These are phyloP conservation scores for Eumaeus atala DNA, from an alignment of 1,140 invertebrate species.

Conservation along the genomic window DNA sequence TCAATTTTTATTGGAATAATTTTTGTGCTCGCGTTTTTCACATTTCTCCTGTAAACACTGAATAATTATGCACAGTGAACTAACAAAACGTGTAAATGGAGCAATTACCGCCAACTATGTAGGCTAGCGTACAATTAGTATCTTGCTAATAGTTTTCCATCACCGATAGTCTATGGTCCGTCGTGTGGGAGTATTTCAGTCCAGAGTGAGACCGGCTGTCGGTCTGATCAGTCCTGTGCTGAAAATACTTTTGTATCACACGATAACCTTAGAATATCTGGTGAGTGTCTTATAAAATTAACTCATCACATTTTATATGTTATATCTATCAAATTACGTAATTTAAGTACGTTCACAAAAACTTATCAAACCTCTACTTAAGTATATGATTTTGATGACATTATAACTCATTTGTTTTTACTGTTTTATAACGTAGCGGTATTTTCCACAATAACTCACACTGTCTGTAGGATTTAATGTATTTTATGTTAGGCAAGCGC, in stretches of 20 bases:
- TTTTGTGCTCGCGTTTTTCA: conserved; percentile 44
- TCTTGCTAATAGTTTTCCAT: conserved; percentile 69
- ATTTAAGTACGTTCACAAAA: too few relatives aligned
- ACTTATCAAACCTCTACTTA: too few relatives aligned
- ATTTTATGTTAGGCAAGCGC: too few relatives aligned
- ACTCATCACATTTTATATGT: too few relatives aligned
- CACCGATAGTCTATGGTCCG: conserved; percentile 53
- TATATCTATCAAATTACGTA: too few relatives aligned
- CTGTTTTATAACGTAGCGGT: too few relatives aligned
- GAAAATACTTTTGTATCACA: conserved; percentile 16
- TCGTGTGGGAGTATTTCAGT: conserved; percentile 43
- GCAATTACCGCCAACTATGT: conserved; percentile 68
- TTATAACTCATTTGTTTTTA: too few relatives aligned
- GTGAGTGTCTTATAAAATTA: too few relatives aligned
- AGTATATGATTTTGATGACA: too few relatives aligned
- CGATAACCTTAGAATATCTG: too few relatives aligned
- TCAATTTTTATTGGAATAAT: conserved; percentile 29
- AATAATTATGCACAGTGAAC: conserved; percentile 65
- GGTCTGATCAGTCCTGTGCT: conserved; percentile 42
- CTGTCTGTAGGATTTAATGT: too few relatives aligned
- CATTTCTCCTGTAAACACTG: conserved; percentile 55
- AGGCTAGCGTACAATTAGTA: conserved; percentile 69
- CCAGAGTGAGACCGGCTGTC: conserved; percentile 55
- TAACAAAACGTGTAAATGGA: conserved; percentile 72
- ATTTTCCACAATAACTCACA: too few relatives aligned